phyloP scores from a whole-genome alignment of 2,888 invertebrate genomes.

The Lepetodrilus schrolli region DNA sequence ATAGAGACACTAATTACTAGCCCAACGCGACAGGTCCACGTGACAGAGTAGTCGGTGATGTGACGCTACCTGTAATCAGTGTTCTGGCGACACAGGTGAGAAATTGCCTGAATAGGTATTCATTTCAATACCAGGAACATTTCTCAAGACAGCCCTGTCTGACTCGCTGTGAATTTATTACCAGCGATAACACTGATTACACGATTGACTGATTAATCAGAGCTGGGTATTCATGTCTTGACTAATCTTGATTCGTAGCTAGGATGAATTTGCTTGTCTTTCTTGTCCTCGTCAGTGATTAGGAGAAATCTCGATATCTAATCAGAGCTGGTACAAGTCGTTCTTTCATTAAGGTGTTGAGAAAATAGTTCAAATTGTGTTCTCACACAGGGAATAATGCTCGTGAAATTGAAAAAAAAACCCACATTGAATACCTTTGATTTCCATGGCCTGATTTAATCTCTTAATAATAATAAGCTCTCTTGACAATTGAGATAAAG shows the following conservation, averaged over 20 bases:
- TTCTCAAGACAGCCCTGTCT: neutral
- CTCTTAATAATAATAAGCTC: neutral
- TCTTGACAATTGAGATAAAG: neutral
- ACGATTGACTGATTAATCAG: conserved; percentile 1
- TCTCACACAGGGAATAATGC: neutral
- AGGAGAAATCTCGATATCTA: neutral
- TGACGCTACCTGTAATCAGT: conserved; percentile 10
- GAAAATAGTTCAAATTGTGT: neutral
- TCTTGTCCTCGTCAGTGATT: neutral
- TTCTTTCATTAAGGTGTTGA: conserved; percentile 24
- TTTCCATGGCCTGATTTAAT: neutral
- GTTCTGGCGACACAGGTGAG: neutral
- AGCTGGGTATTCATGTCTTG: neutral
- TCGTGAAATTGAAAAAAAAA: neutral
- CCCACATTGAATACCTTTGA: neutral
- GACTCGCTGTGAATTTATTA: conserved; percentile 3
- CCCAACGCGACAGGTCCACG: conserved; percentile 16
- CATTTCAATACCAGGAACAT: neutral
- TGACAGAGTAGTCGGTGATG: conserved; percentile 17
- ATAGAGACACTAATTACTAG: no score
- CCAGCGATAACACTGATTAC: conserved; percentile 5
- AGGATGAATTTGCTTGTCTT: neutral
- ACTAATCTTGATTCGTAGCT: neutral
- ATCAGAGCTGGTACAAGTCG: neutral
- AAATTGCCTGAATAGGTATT: conserved; percentile 3